Evolutionary conservation across 2,888 invertebrate genomes (phyloP), one percentile per base, ranked within the genome.

Genomic region (Drosophila antonietae): DNA sequence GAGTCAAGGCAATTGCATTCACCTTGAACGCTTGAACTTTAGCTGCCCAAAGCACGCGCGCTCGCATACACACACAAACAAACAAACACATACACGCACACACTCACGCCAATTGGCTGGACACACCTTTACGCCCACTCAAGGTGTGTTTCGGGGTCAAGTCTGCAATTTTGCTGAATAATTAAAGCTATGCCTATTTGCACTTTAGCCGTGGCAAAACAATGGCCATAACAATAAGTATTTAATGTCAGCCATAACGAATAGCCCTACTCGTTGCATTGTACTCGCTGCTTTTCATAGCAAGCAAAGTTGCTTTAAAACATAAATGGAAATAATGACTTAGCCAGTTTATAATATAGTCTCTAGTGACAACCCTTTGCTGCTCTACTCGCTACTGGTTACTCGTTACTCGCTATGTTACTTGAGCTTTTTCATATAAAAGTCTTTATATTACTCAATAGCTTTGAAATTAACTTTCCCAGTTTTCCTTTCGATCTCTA

Each of bases 11-110:
- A 58, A 70, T 53, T 63, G 80, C 31, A 49, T 57, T 56, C 44
- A 62, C 80, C 76, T 71, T 75, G 59, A 75, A 64, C 56, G 44
- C 49, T 57, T 77, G 66, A 75, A 70, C 80, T 69, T 76, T 69
- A 35, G n/a, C 33, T 18, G 18, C 3, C 6, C 18, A 12, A 51
- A 59, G 31, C 78, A 62, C 66, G 44, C 53, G 72, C 53, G 61
- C 43, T 46, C 65, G 39, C 53, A 57, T 49, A 41, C 37, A 47
- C 31, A 31, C 44, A 57, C 20, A 18, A 23, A 23, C 23, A 23
- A 23, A 23, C 23, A 23, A 3, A 23, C n/a, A 44, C 31, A 44
- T 18, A 43, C 37, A 35, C 52, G 33, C 35, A 3, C 31, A 44
- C 23, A 64, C 33, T 43, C 37, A 41, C 6, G 6, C 12, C 47